Evolutionary conservation across 2,797 vertebrate species (phyloP), one percentile per base, ranked within the genome.

Genomic region (Rousettus madagascariensis): DNA sequence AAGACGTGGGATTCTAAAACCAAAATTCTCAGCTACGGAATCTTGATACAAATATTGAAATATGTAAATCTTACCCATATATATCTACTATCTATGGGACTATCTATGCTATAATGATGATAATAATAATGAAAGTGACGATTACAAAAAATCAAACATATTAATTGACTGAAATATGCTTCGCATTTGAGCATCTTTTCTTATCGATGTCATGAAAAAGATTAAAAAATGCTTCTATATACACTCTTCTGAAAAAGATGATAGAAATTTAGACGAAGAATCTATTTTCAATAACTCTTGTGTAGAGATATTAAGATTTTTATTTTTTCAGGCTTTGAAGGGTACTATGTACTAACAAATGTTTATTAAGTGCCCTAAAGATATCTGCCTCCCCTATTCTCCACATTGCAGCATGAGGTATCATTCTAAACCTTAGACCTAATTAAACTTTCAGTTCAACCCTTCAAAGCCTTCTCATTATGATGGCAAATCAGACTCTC

Each of bases 321-420:
- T 16, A 55, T 80, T 36, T 30, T 26, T 41, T 72, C 28, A 19
- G 41, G 11, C 15, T 74, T 68, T 55, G 71, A 61, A 82, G 16
- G 30, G 65, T n/a, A 22, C 17, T 4, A 12, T 71, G 51, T 6
- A 59, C 30, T 13, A 24, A 30, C 2, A 75, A 53, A 53, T 9
- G 8, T 41, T 19, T 41, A 26, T 30, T 72, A 61, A 85, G 53
- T 9, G 16, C 30, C 22, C 11, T 26, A 49, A 28, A 79, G 33
- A 13, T 26, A 33, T 9, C 22, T 10, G 6, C 16, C 28, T 78
- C 8, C 36, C 63, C 24, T 61, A 28, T 22, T 93, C 38, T 61
- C 28, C 17, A 1, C 5, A 13, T 4, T 1, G 0, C 1, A 9
- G 11, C 57, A 41, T 24, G 36, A 63, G 68, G 19, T 20, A 4